phyloP scores from a whole-genome alignment of 2,797 vertebrate genomes.

The Galago senegalensis region DNA sequence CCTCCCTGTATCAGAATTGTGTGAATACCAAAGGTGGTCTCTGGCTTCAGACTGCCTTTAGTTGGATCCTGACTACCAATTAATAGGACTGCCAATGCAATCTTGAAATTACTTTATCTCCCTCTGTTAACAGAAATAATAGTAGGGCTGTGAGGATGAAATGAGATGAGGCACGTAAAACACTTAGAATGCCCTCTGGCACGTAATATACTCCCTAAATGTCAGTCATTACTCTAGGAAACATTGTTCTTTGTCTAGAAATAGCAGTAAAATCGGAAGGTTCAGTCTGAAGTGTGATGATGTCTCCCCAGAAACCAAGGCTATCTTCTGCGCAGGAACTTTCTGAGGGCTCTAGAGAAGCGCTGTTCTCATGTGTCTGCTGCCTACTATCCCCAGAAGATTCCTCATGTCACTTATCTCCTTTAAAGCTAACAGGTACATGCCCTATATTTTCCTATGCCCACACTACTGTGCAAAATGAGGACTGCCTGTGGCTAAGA shows the following conservation, averaged over 20 bases:
- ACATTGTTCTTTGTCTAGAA: constrained; percentile 42
- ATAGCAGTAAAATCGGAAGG: constrained; percentile 32
- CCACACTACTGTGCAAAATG: not conserved
- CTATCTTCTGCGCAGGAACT: not conserved
- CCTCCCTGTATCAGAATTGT: not conserved
- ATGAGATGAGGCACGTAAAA: not conserved
- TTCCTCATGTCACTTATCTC: not conserved
- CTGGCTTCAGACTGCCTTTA: not conserved
- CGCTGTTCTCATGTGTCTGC: not conserved
- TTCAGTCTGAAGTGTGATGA: not conserved
- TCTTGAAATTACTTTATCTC: not conserved
- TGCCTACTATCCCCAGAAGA: not conserved
- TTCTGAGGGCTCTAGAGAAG: not conserved
- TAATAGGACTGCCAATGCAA: not conserved
- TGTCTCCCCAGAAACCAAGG: not conserved
- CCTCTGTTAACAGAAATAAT: not conserved
- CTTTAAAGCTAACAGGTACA: not conserved
- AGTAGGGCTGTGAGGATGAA: not conserved
- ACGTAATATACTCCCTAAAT: not conserved
- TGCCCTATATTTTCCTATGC: not conserved
- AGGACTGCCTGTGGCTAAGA: not conserved
- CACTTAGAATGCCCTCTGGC: not conserved
- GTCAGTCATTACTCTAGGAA: not conserved
- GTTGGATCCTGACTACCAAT: not conserved
- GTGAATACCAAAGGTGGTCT: not conserved